Conservation (phyloP, 2,888 invertebrate species). For the Bedellia somnulentella region DNA sequence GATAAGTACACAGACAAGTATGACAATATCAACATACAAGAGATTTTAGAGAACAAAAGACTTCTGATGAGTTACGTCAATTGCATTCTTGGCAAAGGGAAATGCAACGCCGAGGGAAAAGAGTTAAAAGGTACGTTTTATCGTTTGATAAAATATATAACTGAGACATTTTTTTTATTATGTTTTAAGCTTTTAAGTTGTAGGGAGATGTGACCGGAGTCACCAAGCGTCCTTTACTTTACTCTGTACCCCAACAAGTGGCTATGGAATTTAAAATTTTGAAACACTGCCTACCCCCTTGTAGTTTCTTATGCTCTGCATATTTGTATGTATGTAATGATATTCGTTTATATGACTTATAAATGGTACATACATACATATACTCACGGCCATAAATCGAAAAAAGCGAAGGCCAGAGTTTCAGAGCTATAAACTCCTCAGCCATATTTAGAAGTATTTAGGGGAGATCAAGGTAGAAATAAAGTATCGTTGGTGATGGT, state of each 20-base stretch:
- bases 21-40: constrained; percentile 69
- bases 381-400: too few species aligned
- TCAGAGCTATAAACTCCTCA: too few species aligned
- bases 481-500: too few species aligned
- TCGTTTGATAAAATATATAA: constrained; percentile 4
- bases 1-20: constrained; percentile 66
- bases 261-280: background rate
- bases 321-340: background rate
- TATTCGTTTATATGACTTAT: background rate
- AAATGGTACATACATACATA: too few species aligned
- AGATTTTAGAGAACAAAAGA: constrained; percentile 66
- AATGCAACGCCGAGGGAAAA: constrained; percentile 70
- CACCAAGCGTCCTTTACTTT: background rate
- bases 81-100: constrained; percentile 65
- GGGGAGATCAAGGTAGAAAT: too few species aligned
- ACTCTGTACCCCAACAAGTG: background rate
- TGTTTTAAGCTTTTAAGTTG: background rate
- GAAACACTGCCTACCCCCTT: background rate
- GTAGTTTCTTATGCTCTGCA: background rate
- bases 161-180: background rate
- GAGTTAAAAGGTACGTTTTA: constrained; percentile 66
- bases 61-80: constrained; percentile 67
- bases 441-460: too few species aligned
- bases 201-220: background rate
- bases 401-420: too few species aligned